Evolutionary conservation across 2,113 vertebrate genomes (phyloP), one percentile per base, ranked within the genome.

Genomic region (Asarcornis scutulata): DNA sequence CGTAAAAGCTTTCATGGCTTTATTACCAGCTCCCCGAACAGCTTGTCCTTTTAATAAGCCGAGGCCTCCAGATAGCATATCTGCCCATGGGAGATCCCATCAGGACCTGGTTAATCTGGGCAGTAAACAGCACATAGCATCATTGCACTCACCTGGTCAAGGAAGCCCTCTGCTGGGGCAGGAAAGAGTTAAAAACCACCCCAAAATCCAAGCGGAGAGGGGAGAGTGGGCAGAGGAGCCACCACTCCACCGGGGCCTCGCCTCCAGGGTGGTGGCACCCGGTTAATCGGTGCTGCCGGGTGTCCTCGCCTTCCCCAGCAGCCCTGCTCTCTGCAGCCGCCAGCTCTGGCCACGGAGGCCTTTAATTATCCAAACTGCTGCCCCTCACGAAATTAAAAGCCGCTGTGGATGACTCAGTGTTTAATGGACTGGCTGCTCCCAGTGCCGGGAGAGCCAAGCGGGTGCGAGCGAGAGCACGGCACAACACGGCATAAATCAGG

Each of bases 361-460:
- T 97, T 97, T 97, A 96, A 97, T 97, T 95, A 97, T 93, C 95
- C 93, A 92, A 91, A 93, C 85, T 87, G 92, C 95, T 90, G 86
- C 91, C 95, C 96, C 91, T 97, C 85, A 63, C 92, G 42, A 83
- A 97, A 95, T 92, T 67, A 95, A 97, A 88, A 89, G 88, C 94
- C 42, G 84, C 86, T 9, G 88, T 86, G 93, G 89, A 96, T 96
- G 95, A 94, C 73, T 96, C 88, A 89, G 91, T 96, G 93, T 91
- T 95, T 97, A 95, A 96, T 94, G 95, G 94, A 85, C 95, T 93
- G 93, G 93, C 91, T 94, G 93, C 79, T 92, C 90, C 84, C 31
- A 5, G 17, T 25, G 7, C 63, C 12, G 78, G 79, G 92, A 93
- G 91, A 93, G 94, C 91, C 91, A 94, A 92, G 86, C 13, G 72